phyloP scores from a whole-genome alignment of 53 echinoderm and acorn worm genomes.

The Apostichopus leukothele region DNA sequence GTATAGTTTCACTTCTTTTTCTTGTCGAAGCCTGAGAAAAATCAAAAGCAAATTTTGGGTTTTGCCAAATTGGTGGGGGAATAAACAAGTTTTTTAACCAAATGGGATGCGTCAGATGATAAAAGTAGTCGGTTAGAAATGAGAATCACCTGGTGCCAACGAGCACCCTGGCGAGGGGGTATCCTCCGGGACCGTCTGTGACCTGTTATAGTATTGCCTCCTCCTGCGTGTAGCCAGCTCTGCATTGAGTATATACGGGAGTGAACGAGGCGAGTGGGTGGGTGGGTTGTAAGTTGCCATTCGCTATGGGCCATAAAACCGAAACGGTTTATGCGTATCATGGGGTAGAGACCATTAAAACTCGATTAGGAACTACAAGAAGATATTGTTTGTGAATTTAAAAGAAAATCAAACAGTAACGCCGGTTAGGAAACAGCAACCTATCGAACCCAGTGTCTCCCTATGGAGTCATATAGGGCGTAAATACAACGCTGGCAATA shows the following conservation, averaged over 20 bases:
- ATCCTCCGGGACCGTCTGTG: conserved; percentile 23
- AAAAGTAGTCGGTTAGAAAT: conserved; percentile 4
- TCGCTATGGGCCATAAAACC: conserved; percentile 14
- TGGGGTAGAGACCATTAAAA: conserved; percentile 4
- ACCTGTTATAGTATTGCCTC: too few species aligned
- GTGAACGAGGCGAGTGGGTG: too few species aligned
- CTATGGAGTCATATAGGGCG: neutral
- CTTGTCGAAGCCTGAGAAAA: neutral
- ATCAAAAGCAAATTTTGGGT: neutral
- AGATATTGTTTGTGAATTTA: neutral
- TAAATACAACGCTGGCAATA: neutral
- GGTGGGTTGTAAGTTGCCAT: neutral
- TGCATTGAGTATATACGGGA: too few species aligned
- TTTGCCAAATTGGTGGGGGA: neutral
- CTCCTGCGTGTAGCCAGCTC: too few species aligned
- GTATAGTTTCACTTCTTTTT: neutral
- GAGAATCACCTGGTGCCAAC: conserved; percentile 16
- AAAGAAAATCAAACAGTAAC: neutral
- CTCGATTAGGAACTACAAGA: neutral
- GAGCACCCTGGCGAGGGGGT: neutral
- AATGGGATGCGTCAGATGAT: conserved; percentile 38
- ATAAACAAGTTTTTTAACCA: conserved; percentile 16
- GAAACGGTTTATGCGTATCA: conserved; percentile 10
- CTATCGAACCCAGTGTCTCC: neutral
- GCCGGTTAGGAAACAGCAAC: neutral